Percentiles rank a stretch among this genome's conserved stretches.
Conservation (phyloP, 2,113 vertebrate species). For the Proterorhinus semilunaris region DNA sequence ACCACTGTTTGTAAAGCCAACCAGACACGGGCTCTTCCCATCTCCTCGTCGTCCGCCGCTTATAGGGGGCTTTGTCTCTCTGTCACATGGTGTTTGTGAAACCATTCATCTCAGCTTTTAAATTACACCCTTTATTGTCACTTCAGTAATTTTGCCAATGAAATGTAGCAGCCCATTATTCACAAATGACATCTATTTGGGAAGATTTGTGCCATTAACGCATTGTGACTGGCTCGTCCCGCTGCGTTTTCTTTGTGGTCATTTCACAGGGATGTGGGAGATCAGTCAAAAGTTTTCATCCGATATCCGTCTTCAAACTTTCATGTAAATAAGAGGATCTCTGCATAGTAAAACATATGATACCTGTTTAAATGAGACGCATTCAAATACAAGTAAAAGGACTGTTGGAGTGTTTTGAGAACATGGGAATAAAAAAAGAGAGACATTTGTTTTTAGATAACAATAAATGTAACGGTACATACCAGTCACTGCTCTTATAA, state of each 20-base stretch:
- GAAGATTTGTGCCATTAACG: conserved; percentile 4
- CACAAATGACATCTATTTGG: not conserved
- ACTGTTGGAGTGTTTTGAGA: not conserved
- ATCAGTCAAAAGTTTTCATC: conserved; percentile 1
- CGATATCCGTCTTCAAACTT: not conserved
- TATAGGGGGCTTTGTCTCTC: not conserved
- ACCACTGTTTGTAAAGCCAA: conserved; percentile 15
- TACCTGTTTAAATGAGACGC: not conserved
- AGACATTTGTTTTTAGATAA: too few species aligned
- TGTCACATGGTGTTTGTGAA: conserved; percentile 12
- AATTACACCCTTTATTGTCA: conserved; percentile 3
- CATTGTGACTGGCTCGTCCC: not conserved
- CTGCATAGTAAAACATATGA: not conserved
- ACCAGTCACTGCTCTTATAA: too few species aligned
- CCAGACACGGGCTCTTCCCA: conserved; percentile 4
- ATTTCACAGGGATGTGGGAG: not conserved
- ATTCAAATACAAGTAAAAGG: not conserved
- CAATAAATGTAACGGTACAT: too few species aligned
- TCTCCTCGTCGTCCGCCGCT: conserved; percentile 1
- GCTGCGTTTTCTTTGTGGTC: not conserved
- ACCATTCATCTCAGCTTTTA: not conserved
- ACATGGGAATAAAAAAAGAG: not conserved
- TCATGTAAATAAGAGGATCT: not conserved
- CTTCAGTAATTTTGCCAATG: not conserved
- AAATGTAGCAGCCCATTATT: conserved; percentile 4